Base-by-base conservation (phyloP, 2,797 vertebrate genomes). In the Dendrocincla fuliginosa region DNA sequence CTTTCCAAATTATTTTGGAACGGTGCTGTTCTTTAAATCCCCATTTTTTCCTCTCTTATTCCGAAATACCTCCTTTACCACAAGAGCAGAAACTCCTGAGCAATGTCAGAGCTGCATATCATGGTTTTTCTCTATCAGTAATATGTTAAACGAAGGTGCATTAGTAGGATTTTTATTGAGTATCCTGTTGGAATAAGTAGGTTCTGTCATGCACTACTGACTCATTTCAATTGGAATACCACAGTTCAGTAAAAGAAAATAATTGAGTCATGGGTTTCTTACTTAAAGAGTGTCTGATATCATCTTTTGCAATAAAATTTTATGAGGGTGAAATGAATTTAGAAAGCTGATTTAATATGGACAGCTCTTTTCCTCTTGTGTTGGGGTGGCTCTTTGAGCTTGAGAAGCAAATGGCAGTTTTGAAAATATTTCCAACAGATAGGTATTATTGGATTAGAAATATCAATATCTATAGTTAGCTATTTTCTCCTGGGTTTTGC, bases 181-280 rank as follows among this genome's bases (percentile, higher is more conserved):
- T 89, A 80, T 89, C 88, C 84, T 83, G 33, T 96, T 94, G 94
- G 74, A 95, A 64, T 94, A 94, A 96, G 93, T 95, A 83, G 93
- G 46, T 96, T 94, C 84, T 94, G 95, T 95, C 90, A 92, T 94
- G 93, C 92, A 90, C 90, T 61, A 61, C 83, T 96, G 95, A 95
- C 86, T 96, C 95, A 96, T 95, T 96, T 95, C 93, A 93, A 89
- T 95, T 95, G 94, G 84, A 96, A 96, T 85, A 96, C 81, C 81
- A 94, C 88, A 95, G 90, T 90, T 95, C 88, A 92, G 95, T 92
- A 93, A 96, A 96, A 95, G 78, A 92, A 95, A 95, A 94, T 96
- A 94, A 96, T 95, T 93, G 94, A 96, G 93, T 96, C 95, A 90
- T 94, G 90, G 86, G 60, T 93, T 92, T 96, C 86, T 95, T 96